Evolutionary conservation across 2,797 vertebrate species (phyloP).

Genomic region (Lacerta viridis): DNA sequence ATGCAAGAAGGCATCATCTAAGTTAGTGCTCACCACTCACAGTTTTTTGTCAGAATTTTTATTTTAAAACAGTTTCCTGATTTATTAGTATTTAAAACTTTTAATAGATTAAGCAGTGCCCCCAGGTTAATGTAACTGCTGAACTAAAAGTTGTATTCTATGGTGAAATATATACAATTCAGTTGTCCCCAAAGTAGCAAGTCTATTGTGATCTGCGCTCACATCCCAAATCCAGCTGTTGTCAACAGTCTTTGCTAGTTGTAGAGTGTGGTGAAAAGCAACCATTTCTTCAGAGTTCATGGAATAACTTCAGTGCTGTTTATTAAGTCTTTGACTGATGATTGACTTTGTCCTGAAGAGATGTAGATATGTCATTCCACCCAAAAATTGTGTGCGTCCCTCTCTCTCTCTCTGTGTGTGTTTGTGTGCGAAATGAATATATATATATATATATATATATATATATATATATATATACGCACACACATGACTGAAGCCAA

Average conservation of each 20-base stretch:
- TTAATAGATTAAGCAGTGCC: neutral
- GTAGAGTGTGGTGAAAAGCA: conserved; percentile 19
- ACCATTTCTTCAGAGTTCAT: rapidly evolving
- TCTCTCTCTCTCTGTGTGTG: neutral
- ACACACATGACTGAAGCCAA: neutral
- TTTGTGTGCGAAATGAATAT: no score
- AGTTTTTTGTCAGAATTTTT: neutral
- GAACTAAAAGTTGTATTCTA: neutral
- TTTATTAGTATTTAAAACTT: neutral
- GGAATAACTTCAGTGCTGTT: neutral
- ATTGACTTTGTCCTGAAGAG: neutral
- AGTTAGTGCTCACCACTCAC: neutral
- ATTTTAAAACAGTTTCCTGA: neutral
- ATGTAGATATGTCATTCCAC: neutral
- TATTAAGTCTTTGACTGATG: conserved; percentile 8
- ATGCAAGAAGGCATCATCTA: neutral
- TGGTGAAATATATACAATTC: neutral
- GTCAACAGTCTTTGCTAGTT: neutral
- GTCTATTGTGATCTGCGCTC: neutral
- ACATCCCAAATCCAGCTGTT: neutral
- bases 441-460: no score
- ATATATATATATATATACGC: no score
- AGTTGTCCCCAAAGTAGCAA: neutral
- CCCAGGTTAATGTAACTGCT: neutral
- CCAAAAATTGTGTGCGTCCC: neutral